phyloP scores from a whole-genome alignment of 2,113 vertebrate genomes.

The Podocnemis expansa region DNA sequence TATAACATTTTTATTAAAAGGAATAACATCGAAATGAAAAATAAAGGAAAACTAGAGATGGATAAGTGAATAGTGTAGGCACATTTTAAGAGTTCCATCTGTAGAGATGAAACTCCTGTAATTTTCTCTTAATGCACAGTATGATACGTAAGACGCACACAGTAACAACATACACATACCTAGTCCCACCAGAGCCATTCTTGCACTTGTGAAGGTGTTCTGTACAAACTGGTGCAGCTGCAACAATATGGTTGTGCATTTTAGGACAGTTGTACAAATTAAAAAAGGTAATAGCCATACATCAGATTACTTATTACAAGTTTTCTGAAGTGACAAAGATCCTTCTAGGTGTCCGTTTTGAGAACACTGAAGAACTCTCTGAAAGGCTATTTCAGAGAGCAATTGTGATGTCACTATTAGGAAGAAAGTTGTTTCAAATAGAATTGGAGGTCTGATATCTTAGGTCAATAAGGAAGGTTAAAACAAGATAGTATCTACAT shows the following conservation, averaged over 20 bases:
- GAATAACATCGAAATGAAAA: not conserved
- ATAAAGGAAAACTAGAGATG: not conserved
- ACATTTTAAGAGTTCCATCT: not conserved
- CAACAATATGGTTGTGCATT: constrained; percentile 31
- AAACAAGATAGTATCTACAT: not conserved
- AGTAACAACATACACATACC: constrained; percentile 78
- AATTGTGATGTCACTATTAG: not conserved
- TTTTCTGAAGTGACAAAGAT: not conserved
- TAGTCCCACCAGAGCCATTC: constrained; percentile 93
- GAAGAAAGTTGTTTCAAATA: not conserved
- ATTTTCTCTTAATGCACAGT: not conserved
- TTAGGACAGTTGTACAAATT: constrained; percentile 9
- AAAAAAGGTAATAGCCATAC: not conserved
- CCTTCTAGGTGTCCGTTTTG: not conserved
- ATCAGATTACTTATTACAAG: not conserved
- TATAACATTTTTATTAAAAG: not conserved
- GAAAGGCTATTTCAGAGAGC: not conserved
- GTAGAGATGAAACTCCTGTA: not conserved
- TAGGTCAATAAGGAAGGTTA: not conserved
- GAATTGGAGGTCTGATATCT: not conserved
- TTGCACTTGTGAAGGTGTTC: constrained; percentile 88
- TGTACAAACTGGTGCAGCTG: constrained; percentile 90
- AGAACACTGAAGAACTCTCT: not conserved
- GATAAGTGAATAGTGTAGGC: not conserved
- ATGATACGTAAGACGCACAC: not conserved